Evolutionary conservation across 2,888 invertebrate species (phyloP), one percentile per base, ranked within the genome.

Genomic region (Gortyna flavago): DNA sequence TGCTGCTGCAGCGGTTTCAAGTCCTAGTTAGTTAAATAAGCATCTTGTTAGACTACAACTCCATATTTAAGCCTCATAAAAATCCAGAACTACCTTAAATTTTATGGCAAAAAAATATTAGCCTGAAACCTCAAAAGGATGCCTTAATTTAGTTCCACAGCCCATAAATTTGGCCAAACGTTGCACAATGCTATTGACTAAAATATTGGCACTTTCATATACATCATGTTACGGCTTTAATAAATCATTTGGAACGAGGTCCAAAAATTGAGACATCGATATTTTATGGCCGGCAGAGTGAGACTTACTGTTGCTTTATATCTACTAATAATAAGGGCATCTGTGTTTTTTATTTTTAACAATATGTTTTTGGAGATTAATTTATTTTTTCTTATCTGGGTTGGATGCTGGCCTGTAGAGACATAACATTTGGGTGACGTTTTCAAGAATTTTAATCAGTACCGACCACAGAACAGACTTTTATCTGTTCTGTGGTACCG

Each of bases 181-280:
- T 79, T 81, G 67, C 76, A 80, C 87, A 88, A 89, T 86, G 64
- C 70, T 75, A 72, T 75, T 80, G 80, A 61, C 82, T 72, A 80
- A 85, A 81, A 69, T 84, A 83, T 87, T 82, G 85, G 77, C 77
- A 86, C 32, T 70, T 78, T 75, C 74, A 72, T 73, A 86, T 86
- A 83, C 83, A 82, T 86, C 84, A 86, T 77, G 66, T 79, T 81
- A 85, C 77, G 59, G 75, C 67, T 51, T 54, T 25, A 69, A 91
- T 92, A 92, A 91, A 92, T 92, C 91, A 91, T 82, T 85, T 74
- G 78, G 77, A 85, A 89, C 85, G 85, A 86, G 88, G 74, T 72
- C 85, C 86, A 87, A 79, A 87, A 90, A 90, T 90, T 90, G 81
- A 89, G 91, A 89, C 82, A 83, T 85, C 85, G 66, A 75, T 83